These are phyloP conservation scores for Sinodicranocentrus sp. DNA, from an alignment of 2,888 invertebrate genomes.

Conservation along the genomic window DNA sequence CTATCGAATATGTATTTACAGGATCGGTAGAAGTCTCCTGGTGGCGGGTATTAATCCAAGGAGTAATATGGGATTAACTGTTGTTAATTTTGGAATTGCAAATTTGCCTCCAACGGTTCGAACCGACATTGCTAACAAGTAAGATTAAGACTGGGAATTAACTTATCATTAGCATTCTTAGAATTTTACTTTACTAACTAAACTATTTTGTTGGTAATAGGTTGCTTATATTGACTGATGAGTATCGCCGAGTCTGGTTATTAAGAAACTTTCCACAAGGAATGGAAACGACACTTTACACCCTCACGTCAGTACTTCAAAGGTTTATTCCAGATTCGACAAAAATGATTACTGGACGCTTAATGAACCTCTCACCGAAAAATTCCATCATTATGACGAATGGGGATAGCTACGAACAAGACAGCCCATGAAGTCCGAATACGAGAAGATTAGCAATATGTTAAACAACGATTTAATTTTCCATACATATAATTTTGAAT, in stretches of 20 bases:
- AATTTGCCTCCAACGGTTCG: constrained; percentile 83
- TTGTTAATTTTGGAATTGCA: constrained; percentile 82
- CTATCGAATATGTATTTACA: too few species aligned
- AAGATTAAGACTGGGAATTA: constrained; percentile 61
- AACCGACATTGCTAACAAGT: constrained; percentile 84
- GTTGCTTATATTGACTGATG: constrained; percentile 81
- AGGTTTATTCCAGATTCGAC: constrained; percentile 79
- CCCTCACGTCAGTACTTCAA: constrained; percentile 80
- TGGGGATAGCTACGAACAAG: constrained; percentile 67
- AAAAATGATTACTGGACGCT: constrained; percentile 72
- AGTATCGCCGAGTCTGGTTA: constrained; percentile 81
- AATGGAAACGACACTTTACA: constrained; percentile 80
- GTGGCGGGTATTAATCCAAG: constrained; percentile 82
- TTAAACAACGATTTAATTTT: too few species aligned
- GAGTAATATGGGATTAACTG: constrained; percentile 81
- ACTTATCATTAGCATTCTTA: background rate
- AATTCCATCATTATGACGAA: constrained; percentile 58
- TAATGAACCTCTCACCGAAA: constrained; percentile 72
- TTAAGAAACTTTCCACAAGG: constrained; percentile 81
- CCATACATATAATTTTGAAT: too few species aligned
- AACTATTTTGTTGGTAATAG: constrained; percentile 76
- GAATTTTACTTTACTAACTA: background rate
- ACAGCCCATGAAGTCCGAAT: constrained; percentile 38
- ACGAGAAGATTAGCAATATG: too few species aligned
- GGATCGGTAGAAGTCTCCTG: constrained; percentile 82